phyloP scores from a whole-genome alignment of 1,140 invertebrate species.

The Heliconius melpomene region DNA sequence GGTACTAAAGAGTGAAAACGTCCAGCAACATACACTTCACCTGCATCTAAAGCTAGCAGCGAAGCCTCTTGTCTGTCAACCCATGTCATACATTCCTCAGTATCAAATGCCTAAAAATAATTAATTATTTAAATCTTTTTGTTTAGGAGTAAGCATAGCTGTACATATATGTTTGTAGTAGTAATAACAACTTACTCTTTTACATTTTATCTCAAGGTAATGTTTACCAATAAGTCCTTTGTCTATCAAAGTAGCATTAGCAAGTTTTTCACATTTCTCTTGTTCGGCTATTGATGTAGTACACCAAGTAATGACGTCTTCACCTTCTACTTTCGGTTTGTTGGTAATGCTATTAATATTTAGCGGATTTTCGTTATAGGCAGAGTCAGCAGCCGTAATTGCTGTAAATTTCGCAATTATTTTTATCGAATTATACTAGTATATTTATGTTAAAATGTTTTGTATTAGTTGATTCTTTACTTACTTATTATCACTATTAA shows the following conservation, averaged over 20 bases:
- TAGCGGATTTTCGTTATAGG: background rate
- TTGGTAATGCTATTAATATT: slow-evolving; percentile 20
- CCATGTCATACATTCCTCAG: slow-evolving; percentile 91
- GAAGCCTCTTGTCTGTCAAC: slow-evolving; percentile 91
- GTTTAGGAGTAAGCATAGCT: too few relatives aligned
- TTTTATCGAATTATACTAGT: background rate
- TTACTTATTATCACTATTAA: slow-evolving; percentile 7
- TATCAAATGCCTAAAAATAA: slow-evolving; percentile 84
- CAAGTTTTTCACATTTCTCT: slow-evolving; percentile 88
- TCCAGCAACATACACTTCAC: slow-evolving; percentile 95
- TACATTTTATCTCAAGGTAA: slow-evolving; percentile 84
- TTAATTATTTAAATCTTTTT: too few relatives aligned
- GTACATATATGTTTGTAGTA: background rate
- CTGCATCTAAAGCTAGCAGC: slow-evolving; percentile 93
- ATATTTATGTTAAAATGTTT: background rate
- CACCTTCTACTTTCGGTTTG: slow-evolving; percentile 52
- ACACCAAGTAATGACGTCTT: slow-evolving; percentile 86
- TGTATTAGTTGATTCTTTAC: background rate
- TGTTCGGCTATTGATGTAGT: slow-evolving; percentile 88
- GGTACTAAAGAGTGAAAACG: slow-evolving; percentile 96
- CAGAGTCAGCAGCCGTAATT: background rate
- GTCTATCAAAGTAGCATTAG: slow-evolving; percentile 84
- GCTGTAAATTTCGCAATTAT: background rate
- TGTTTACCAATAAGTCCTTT: slow-evolving; percentile 83
- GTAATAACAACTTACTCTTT: slow-evolving; percentile 74